These are phyloP conservation scores for Himalopsyche phryganea DNA, from an alignment of 1,140 invertebrate genomes.

Conservation along the genomic window DNA sequence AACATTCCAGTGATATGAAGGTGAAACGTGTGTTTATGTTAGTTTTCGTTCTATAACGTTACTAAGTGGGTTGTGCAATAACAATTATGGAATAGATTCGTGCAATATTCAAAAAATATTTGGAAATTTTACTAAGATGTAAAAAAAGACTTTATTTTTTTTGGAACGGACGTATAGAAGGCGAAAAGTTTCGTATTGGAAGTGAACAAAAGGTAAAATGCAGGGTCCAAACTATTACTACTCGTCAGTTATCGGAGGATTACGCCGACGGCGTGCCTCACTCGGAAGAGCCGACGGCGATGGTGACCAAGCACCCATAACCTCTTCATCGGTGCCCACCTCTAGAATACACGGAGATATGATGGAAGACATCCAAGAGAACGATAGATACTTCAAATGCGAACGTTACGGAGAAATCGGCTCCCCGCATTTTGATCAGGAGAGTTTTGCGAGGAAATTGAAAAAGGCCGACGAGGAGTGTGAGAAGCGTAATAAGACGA, in stretches of 20 bases:
- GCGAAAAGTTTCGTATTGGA: too few relatives aligned
- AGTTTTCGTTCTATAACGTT: too few relatives aligned
- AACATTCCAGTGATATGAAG: too few relatives aligned
- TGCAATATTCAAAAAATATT: too few relatives aligned
- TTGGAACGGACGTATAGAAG: too few relatives aligned
- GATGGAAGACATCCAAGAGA: constrained; percentile 51
- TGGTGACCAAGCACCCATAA: neutral
- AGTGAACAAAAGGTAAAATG: too few relatives aligned
- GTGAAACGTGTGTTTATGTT: too few relatives aligned
- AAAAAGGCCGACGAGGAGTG: constrained; percentile 36
- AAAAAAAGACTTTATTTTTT: too few relatives aligned
- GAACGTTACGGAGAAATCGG: constrained; percentile 51
- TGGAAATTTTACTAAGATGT: too few relatives aligned
- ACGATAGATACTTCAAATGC: constrained; percentile 46
- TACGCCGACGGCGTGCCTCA: neutral
- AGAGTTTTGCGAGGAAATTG: constrained; percentile 54
- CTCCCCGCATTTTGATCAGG: constrained; percentile 51
- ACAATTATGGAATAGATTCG: too few relatives aligned
- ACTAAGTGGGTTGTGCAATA: too few relatives aligned
- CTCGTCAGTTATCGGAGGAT: neutral
- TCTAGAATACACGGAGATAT: constrained; percentile 20
- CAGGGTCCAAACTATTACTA: too few relatives aligned
- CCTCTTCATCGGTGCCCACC: constrained; percentile 6
- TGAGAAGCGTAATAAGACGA: constrained; percentile 38
- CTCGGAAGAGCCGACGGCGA: constrained; percentile 2